A percentile compares a stretch with the other conserved stretches of the same genome.
These are phyloP conservation scores for Simalia tracyae DNA, from an alignment of 2,797 vertebrate genomes.

Conservation along the genomic window DNA sequence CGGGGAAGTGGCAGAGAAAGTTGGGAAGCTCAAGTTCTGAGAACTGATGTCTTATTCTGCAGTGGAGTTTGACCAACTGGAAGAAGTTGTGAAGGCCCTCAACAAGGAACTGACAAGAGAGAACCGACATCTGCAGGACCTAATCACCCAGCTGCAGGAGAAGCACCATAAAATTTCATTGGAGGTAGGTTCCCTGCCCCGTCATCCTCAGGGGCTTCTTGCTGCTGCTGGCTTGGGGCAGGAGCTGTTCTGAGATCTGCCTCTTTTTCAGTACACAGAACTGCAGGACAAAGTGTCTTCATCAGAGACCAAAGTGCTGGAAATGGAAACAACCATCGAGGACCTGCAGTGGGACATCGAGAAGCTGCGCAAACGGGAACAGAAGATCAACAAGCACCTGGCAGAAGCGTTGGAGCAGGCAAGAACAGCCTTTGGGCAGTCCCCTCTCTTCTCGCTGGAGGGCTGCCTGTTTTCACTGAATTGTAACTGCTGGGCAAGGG, in stretches of 20 bases:
- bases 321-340: conserved; percentile 93
- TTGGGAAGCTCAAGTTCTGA: background rate
- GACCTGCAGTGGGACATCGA: conserved; percentile 96
- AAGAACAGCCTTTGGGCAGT: background rate
- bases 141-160: conserved; percentile 86
- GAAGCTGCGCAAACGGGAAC: conserved; percentile 90
- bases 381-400: conserved; percentile 91
- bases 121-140: conserved; percentile 83
- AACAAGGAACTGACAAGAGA: conserved; percentile 83
- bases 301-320: conserved; percentile 91
- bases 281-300: conserved; percentile 92
- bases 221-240: too few relatives aligned
- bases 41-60: conserved; percentile 7
- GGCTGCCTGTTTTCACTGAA: background rate
- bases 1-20: background rate
- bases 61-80: conserved; percentile 72
- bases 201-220: too few relatives aligned
- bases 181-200: conserved; percentile 75
- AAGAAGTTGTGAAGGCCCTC: conserved; percentile 71
- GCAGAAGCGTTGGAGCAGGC: conserved; percentile 94
- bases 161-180: conserved; percentile 90
- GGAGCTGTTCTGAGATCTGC: rapidly evolving
- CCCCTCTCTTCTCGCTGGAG: rapidly evolving
- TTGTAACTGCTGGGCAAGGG: background rate
- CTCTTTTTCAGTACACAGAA: conserved; percentile 82